These are phyloP conservation scores for Cinclus cinclus DNA, from an alignment of 2,113 vertebrate species.

Conservation along the genomic window DNA sequence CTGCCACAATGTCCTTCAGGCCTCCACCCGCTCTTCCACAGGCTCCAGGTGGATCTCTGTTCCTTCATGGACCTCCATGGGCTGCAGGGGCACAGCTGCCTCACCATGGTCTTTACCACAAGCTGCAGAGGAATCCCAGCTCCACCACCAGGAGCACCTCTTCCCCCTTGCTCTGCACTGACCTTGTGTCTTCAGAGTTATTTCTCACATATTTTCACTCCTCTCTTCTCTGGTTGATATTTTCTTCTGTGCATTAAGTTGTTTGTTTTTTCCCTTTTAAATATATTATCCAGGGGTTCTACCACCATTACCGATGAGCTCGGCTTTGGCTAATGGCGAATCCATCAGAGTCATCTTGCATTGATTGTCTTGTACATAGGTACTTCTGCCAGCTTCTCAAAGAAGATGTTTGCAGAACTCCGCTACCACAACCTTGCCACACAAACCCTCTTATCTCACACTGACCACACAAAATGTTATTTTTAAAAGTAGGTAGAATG, in stretches of 20 bases:
- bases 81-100: neutral
- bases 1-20: neutral
- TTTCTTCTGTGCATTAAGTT: neutral
- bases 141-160: neutral
- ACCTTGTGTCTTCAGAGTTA: neutral
- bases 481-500: neutral
- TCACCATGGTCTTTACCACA: neutral
- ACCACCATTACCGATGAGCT: no score
- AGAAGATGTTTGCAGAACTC: neutral
- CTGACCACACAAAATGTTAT: neutral
- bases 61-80: neutral
- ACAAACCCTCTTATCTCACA: neutral
- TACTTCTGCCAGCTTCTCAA: neutral
- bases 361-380: rapidly evolving
- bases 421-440: neutral
- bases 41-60: neutral
- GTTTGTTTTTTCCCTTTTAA: neutral
- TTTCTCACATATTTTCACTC: neutral
- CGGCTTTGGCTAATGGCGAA: neutral
- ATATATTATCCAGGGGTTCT: neutral
- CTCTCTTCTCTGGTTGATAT: neutral
- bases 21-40: neutral
- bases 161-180: neutral
- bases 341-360: neutral
- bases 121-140: neutral